Percentiles rank a stretch among this genome's conserved stretches.
These are phyloP conservation scores for Tamias sibiricus DNA, from an alignment of 2,113 vertebrate species.

Conservation along the genomic window DNA sequence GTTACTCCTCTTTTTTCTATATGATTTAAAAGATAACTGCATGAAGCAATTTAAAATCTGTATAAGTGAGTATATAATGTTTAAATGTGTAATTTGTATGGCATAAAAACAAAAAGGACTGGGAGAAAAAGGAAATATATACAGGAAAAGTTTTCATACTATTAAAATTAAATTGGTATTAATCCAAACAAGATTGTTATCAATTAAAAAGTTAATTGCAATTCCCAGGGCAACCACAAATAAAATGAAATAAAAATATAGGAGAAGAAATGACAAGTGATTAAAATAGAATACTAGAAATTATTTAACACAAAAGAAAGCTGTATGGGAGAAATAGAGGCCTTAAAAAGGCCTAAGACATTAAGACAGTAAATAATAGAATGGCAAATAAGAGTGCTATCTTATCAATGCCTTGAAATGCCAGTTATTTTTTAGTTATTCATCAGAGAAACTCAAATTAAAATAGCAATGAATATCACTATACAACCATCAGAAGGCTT, in stretches of 20 bases:
- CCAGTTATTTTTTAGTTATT: not conserved
- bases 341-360: not conserved
- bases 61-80: not conserved
- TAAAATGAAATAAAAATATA: not conserved
- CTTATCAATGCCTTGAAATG: not conserved
- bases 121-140: not conserved
- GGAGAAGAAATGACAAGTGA: not conserved
- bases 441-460: not conserved
- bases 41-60: not conserved
- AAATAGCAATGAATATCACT: not conserved
- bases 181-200: not conserved
- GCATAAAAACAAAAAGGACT: not conserved
- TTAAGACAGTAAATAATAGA: not conserved
- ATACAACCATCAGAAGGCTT: not conserved
- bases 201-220: not conserved
- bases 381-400: not conserved
- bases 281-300: constrained; percentile 20
- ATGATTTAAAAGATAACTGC: not conserved
- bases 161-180: not conserved
- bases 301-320: not conserved
- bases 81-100: not conserved
- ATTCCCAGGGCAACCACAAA: not conserved
- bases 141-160: not conserved
- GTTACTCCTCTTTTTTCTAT: not conserved
- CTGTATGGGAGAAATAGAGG: not conserved